Conservation (phyloP, 2,113 vertebrate genomes). For the Acrocephalus arundinaceus region DNA sequence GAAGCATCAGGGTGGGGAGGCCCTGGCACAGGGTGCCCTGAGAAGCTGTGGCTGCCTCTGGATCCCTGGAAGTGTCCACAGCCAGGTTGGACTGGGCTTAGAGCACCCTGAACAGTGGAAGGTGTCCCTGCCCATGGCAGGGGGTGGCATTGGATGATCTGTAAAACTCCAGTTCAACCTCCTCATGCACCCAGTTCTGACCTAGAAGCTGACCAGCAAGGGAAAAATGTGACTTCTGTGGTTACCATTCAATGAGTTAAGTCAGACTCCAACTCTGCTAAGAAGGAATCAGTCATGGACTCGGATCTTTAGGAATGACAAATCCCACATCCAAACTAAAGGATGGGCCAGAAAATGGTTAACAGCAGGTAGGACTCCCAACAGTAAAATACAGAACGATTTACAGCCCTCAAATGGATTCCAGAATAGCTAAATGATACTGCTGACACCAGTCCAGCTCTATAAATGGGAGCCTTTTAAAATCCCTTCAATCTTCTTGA, state of each 20-base stretch:
- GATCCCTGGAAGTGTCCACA: not conserved
- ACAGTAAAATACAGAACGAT: not conserved
- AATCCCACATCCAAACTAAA: not conserved
- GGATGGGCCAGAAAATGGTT: not conserved
- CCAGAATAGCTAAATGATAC: not conserved
- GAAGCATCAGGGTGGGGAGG: not conserved
- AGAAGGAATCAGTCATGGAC: not conserved
- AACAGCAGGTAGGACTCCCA: not conserved
- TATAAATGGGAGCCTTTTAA: not conserved
- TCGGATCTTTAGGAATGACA: not conserved
- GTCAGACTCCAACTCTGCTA: not conserved
- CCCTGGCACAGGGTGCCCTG: not conserved
- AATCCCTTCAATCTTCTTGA: not conserved
- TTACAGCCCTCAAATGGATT: not conserved
- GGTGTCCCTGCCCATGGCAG: not conserved
- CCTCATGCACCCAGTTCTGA: not conserved
- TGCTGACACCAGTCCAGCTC: not conserved
- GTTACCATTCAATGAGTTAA: not conserved
- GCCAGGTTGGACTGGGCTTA: rapidly evolving
- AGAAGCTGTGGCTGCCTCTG: not conserved
- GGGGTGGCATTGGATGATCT: not conserved
- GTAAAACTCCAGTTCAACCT: not conserved
- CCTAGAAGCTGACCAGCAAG: not conserved
- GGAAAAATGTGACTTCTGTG: not conserved
- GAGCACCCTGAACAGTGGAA: rapidly evolving